Percentiles rank a stretch among this genome's conserved stretches.
phyloP scores from a whole-genome alignment of 2,113 vertebrate genomes.

The Proterorhinus semilunaris region DNA sequence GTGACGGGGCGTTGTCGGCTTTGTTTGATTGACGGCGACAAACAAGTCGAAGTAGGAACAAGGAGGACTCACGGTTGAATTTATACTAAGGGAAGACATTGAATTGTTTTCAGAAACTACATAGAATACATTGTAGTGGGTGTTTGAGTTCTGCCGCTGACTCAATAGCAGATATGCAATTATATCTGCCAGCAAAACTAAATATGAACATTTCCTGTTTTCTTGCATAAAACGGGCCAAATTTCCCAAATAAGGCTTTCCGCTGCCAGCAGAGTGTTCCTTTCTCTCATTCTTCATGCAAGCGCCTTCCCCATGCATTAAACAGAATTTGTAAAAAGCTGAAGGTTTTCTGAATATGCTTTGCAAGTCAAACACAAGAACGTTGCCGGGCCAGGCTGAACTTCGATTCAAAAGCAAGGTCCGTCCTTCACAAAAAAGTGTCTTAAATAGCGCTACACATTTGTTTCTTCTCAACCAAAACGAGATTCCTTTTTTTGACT shows the following conservation, averaged over 20 bases:
- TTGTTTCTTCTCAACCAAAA: background rate
- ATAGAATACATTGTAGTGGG: no score
- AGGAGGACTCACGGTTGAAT: no score
- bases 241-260: background rate
- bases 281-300: background rate
- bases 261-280: background rate
- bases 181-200: background rate
- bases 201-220: background rate
- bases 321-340: background rate
- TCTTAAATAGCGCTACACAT: background rate
- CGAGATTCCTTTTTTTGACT: background rate
- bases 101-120: no score
- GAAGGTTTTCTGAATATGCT: slow-evolving; percentile 9
- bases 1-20: background rate
- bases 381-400: slow-evolving; percentile 9
- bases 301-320: background rate
- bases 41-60: background rate
- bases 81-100: no score
- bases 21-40: background rate
- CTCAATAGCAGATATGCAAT: background rate
- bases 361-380: slow-evolving; percentile 25
- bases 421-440: background rate
- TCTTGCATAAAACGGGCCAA: background rate
- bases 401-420: slow-evolving; percentile 5
- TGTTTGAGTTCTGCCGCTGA: background rate